Percentiles rank a stretch among this genome's conserved stretches.
phyloP scores from a whole-genome alignment of 2,797 vertebrate species.

The Semaprochilodus insignis region DNA sequence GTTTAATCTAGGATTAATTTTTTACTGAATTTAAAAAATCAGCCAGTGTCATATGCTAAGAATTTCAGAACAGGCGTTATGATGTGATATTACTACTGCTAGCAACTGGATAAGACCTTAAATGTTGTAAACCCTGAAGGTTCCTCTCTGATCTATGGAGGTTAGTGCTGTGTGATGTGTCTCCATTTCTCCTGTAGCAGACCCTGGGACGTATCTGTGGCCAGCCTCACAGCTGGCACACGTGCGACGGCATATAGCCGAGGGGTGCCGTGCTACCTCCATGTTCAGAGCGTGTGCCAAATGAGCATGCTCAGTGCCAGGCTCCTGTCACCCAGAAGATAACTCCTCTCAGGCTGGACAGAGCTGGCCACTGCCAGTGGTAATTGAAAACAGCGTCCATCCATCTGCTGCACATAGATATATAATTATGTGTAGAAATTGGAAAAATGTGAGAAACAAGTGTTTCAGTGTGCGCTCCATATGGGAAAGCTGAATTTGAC shows the following conservation, averaged over 20 bases:
- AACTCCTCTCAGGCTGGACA: slow-evolving; percentile 55
- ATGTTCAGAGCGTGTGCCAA: slow-evolving; percentile 53
- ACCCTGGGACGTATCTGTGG: slow-evolving; percentile 25
- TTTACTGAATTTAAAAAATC: slow-evolving; percentile 1
- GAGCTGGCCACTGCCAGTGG: slow-evolving; percentile 51
- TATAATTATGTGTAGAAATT: slow-evolving; percentile 53
- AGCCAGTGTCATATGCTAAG: too few relatives aligned
- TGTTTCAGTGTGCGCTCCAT: slow-evolving; percentile 7
- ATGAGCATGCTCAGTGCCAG: slow-evolving; percentile 53
- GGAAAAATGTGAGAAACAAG: slow-evolving; percentile 43
- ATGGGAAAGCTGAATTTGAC: too few relatives aligned
- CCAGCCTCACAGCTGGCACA: slow-evolving; percentile 52
- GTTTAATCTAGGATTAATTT: too few relatives aligned
- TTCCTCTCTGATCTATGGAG: neutral
- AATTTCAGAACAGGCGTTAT: neutral
- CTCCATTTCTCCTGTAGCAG: slow-evolving; percentile 36
- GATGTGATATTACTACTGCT: neutral
- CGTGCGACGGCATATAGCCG: slow-evolving; percentile 43
- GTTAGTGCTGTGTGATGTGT: slow-evolving; percentile 34
- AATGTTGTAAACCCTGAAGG: neutral
- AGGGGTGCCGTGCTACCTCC: slow-evolving; percentile 51
- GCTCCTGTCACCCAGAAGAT: slow-evolving; percentile 64
- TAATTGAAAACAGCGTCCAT: slow-evolving; percentile 53
- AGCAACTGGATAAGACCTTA: neutral
- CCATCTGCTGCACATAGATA: slow-evolving; percentile 53